These are phyloP conservation scores for Ceuthmochares aereus DNA, from an alignment of 2,113 vertebrate species.

Conservation along the genomic window DNA sequence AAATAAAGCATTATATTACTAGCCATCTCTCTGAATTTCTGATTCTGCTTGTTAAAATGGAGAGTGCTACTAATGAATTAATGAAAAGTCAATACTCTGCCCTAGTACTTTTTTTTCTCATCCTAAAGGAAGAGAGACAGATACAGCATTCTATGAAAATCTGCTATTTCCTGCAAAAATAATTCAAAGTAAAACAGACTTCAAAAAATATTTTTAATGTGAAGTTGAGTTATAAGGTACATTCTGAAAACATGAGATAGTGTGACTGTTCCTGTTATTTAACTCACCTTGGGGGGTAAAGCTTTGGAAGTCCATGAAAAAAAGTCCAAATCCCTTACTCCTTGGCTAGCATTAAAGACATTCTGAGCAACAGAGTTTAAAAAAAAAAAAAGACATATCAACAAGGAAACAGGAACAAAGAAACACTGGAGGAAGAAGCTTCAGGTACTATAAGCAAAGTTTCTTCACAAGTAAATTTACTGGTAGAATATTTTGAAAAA, in stretches of 20 bases:
- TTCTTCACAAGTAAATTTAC: constrained; percentile 43
- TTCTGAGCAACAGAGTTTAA: constrained; percentile 93
- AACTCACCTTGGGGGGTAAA: constrained; percentile 95
- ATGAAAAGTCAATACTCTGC: background rate
- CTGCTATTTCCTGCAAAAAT: background rate
- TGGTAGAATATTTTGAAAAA: constrained; percentile 21
- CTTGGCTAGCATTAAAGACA: constrained; percentile 99
- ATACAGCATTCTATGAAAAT: background rate
- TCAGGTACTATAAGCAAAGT: constrained; percentile 47
- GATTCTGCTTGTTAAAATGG: background rate
- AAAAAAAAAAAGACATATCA: constrained; percentile 92
- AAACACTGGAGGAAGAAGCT: constrained; percentile 70
- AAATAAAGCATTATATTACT: background rate
- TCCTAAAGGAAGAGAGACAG: background rate
- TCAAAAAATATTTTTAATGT: constrained; percentile 17
- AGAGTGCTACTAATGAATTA: background rate
- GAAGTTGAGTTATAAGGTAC: constrained; percentile 30
- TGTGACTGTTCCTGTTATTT: constrained; percentile 77
- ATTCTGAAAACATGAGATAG: constrained; percentile 61
- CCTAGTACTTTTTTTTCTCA: background rate
- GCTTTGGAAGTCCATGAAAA: constrained; percentile 96
- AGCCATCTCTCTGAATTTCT: background rate
- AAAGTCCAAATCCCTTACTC: constrained; percentile 96
- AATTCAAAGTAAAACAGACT: constrained; percentile 5
- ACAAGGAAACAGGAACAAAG: constrained; percentile 78